These are phyloP conservation scores for Saturnia japonica DNA, from an alignment of 2,888 invertebrate genomes.

Conservation along the genomic window DNA sequence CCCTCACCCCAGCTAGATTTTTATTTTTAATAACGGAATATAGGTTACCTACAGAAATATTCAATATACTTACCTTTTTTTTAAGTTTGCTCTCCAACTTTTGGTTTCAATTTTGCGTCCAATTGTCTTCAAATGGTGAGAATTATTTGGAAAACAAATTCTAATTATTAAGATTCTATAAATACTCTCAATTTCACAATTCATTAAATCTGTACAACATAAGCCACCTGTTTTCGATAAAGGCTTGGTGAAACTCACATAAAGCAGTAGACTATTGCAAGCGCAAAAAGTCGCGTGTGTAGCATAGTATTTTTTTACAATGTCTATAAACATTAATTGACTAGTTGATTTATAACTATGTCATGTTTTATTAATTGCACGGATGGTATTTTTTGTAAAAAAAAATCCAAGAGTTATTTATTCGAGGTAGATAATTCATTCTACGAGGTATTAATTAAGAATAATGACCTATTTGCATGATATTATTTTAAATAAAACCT, in stretches of 20 bases:
- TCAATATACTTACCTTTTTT: too few relatives aligned
- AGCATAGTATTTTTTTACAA: neutral
- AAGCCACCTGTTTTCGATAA: neutral
- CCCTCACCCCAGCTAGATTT: too few relatives aligned
- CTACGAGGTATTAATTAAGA: conserved; percentile 1
- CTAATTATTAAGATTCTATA: too few relatives aligned
- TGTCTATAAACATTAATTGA: conserved; percentile 1
- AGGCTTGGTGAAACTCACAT: neutral
- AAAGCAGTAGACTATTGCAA: neutral
- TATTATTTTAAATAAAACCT: conserved; percentile 2
- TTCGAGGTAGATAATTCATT: neutral
- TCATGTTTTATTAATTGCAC: conserved; percentile 3
- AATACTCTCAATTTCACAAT: too few relatives aligned
- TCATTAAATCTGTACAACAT: too few relatives aligned
- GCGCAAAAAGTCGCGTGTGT: neutral
- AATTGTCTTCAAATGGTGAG: too few relatives aligned
- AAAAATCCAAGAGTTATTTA: neutral
- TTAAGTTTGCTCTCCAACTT: too few relatives aligned
- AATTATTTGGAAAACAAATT: too few relatives aligned
- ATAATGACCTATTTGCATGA: conserved; percentile 5
- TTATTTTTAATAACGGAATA: too few relatives aligned
- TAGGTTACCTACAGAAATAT: too few relatives aligned
- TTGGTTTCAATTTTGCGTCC: too few relatives aligned
- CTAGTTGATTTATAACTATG: conserved; percentile 2
- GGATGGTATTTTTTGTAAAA: neutral